These are phyloP conservation scores for Thryonomys swinderianus DNA, from an alignment of 2,113 vertebrate species.

Conservation along the genomic window DNA sequence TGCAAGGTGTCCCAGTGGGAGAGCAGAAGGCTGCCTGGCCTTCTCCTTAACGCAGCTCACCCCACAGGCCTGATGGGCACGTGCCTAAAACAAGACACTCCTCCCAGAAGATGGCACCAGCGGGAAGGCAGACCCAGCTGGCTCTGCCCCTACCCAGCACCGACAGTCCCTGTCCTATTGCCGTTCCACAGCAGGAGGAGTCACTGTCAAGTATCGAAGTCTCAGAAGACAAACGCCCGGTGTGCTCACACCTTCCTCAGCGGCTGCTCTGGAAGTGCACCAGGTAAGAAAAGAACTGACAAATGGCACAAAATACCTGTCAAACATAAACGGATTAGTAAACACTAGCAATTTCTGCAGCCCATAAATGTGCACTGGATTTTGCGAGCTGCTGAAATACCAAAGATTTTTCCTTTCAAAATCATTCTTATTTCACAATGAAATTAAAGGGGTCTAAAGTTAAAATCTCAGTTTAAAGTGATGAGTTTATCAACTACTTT, in stretches of 20 bases:
- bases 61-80: too few relatives aligned
- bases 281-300: not conserved
- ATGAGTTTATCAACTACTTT: not conserved
- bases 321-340: not conserved
- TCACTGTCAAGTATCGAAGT: not conserved
- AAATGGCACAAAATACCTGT: not conserved
- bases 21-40: not conserved
- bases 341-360: not conserved
- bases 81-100: not conserved
- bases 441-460: not conserved
- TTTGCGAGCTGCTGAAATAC: not conserved
- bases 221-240: not conserved
- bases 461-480: not conserved
- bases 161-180: too few relatives aligned
- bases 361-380: not conserved
- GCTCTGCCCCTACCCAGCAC: fast-evolving
- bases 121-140: not conserved
- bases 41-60: not conserved
- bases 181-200: not conserved
- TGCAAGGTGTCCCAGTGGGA: not conserved
- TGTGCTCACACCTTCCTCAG: not conserved
- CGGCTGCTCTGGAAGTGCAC: not conserved
- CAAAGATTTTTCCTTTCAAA: not conserved
- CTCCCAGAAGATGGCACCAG: not conserved
- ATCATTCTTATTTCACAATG: not conserved